Evolutionary conservation across 2,113 vertebrate species (phyloP), one percentile per base, ranked within the genome.

Genomic region (Chamaetylas fuelleborni): DNA sequence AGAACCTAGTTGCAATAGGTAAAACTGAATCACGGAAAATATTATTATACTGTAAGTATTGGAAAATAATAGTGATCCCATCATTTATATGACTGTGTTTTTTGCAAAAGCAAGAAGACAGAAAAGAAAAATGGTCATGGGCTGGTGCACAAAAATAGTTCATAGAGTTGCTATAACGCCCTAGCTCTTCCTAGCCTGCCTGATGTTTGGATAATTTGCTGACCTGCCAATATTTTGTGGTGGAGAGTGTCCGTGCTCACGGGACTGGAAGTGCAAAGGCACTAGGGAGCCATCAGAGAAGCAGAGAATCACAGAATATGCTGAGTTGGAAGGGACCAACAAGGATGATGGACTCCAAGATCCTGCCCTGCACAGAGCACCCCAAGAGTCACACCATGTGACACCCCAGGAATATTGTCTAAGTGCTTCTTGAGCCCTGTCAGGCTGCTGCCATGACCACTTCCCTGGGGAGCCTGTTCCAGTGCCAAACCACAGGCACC

Each of bases 241-340:
- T 51, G 18, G 11, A 70, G 3, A 3, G 5, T 34, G 4, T 66
- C 12, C 12, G 9, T 1, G 1, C 22, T 60, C 11, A 50, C 0
- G 3, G 18, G 22, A 76, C 7, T 3, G 4, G 62, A 73, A 28
- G 4, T 25, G 4, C 14, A 70, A 71, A 79, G 17, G n/a, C 42
- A 45, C 48, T 88, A 0, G 0, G 8, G 38, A 33, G 2, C 25
- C 4, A 3, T 2, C 4, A 42, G 36, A 16, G 9, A 53, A 19
- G 5, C 11, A 17, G 5, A 58, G 4, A 86, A 43, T 23, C 36
- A 26, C 22, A 60, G 33, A 86, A 36, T 23, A 45, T 8, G 33
- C 38, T 45, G 38, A 53, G 18, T 15, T 45, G 18, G 26, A 57
- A 66, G 19, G 8, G 12, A 56, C 8, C 12, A 15, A 56, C 10